Base-by-base conservation (phyloP, 2,888 invertebrate genomes). In the Oxystoma pomonae region DNA sequence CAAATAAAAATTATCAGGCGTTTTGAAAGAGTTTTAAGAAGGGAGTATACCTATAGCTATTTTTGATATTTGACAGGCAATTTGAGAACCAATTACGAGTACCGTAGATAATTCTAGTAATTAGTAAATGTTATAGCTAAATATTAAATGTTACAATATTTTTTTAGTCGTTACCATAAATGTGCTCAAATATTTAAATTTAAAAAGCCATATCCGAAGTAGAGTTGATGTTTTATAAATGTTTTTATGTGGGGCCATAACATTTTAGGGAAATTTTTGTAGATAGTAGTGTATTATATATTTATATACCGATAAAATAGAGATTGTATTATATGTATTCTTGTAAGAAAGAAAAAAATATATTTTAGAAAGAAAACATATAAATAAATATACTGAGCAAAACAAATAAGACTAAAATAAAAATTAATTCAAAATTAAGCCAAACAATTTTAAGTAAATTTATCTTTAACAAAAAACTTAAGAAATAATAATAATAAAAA, bases 111-210 rank as follows among this genome's bases (percentile, higher is more conserved):
- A n/a, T n/a, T n/a, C n/a, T n/a, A n/a, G n/a, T n/a, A n/a, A n/a
- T n/a, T n/a, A 35, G 12, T 35, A 35, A 7, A 35, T 35, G 35
- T 35, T 35, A 35, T 35, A 7, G 12, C n/a, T 35, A 35, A 35
- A 35, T 35, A 12, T 35, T 12, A 35, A 7, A 35, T 35, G 35
- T 35, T n/a, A n/a, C n/a, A n/a, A 35, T 35, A 35, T 35, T 35
- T 35, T 35, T 35, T 12, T 35, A 35, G 35, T 35, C 35, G 65
- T 66, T 69, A 70, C 72, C 58, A 67, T 73, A 63, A 67, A 71
- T 74, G 72, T 74, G 74, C 73, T 73, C 74, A 75, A 74, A 69
- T 74, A 72, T 68, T 63, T 60, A 62, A 59, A 65, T 70, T 67
- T 72, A 69, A 72, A 71, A 73, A 72, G 73, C 69, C 71, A 72